Evolutionary conservation across 1,140 invertebrate genomes (phyloP).

Genomic region (Elysia chlorotica): DNA sequence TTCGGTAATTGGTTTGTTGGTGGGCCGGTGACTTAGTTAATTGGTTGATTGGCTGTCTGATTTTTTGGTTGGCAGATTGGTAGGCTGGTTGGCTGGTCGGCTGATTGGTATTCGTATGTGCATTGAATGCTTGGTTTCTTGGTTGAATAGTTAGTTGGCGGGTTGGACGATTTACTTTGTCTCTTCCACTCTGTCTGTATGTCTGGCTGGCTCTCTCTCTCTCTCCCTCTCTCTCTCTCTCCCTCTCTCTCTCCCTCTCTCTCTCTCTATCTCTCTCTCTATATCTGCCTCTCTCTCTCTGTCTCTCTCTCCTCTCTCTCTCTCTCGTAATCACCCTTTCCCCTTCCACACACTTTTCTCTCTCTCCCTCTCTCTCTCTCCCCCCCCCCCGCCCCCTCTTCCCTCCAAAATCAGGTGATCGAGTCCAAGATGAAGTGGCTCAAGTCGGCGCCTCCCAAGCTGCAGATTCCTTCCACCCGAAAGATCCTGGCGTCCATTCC

Average conservation of each 20-base stretch:
- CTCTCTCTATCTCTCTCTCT: neutral
- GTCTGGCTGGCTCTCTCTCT: neutral
- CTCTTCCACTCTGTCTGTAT: neutral
- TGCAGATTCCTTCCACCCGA: slow-evolving; percentile 51
- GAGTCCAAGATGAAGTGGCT: slow-evolving; percentile 58
- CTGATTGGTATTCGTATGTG: too few species aligned
- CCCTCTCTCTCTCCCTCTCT: neutral
- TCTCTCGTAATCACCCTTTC: neutral
- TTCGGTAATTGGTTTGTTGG: too few species aligned
- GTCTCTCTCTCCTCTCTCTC: too few species aligned
- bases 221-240: neutral
- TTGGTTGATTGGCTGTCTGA: too few species aligned
- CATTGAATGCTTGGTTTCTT: too few species aligned
- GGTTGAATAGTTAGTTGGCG: too few species aligned
- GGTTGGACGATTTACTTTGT: neutral
- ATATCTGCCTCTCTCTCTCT: neutral
- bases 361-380: neutral
- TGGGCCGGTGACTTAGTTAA: too few species aligned
- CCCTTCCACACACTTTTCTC: neutral
- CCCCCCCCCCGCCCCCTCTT: neutral
- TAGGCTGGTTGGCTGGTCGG: too few species aligned
- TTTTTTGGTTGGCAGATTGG: too few species aligned
- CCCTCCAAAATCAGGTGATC: slow-evolving; percentile 41
- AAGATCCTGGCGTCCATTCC: slow-evolving; percentile 50
- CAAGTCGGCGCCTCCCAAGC: slow-evolving; percentile 47